Evolutionary conservation across 2,113 vertebrate species (phyloP).

Genomic region (Leiothrix lutea): DNA sequence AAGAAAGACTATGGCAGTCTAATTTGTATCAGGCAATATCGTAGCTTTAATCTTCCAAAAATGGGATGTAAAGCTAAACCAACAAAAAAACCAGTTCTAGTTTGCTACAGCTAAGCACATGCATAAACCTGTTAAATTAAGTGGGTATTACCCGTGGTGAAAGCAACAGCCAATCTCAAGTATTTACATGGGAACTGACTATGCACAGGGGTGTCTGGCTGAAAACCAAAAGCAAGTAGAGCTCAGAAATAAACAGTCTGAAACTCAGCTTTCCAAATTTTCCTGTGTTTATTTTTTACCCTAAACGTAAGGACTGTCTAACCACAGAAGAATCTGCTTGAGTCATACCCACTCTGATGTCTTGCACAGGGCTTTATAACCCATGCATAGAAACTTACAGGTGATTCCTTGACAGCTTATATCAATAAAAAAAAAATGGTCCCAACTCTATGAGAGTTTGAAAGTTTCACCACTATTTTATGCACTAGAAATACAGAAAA

Average conservation of each 20-base stretch:
- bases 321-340: background rate
- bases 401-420: background rate
- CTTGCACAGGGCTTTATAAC: background rate
- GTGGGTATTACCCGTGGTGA: background rate
- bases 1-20: background rate
- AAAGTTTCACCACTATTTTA: background rate
- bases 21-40: background rate
- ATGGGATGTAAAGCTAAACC: background rate
- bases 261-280: background rate
- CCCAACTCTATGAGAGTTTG: background rate
- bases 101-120: background rate
- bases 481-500: background rate
- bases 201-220: background rate
- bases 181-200: background rate
- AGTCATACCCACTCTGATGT: background rate
- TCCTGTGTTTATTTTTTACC: slow-evolving; percentile 8
- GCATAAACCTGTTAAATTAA: background rate
- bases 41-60: background rate
- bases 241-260: background rate
- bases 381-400: background rate
- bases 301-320: background rate
- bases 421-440: background rate
- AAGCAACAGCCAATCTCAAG: background rate
- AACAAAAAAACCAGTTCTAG: background rate
- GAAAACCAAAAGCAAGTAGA: slow-evolving; percentile 6